Percentiles rank a stretch among this genome's conserved stretches.
phyloP scores from a whole-genome alignment of 1,140 invertebrate genomes.

The Drosophila pseudoobscura region DNA sequence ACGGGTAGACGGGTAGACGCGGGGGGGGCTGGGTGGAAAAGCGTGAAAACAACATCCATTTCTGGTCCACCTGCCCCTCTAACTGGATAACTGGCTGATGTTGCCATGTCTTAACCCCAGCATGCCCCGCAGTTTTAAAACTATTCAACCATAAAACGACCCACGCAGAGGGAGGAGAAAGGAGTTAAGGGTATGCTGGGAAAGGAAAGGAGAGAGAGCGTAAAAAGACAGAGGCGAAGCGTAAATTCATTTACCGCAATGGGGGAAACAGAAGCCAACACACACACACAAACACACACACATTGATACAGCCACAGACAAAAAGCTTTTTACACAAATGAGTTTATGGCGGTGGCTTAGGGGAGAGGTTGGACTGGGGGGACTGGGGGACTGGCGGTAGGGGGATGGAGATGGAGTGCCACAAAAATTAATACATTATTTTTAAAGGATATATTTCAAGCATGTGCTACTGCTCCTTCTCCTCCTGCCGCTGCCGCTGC shows the following conservation, averaged over 20 bases:
- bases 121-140: conserved; percentile 55
- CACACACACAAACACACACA: conserved; percentile 9
- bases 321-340: conserved; percentile 81
- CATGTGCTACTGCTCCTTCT: conserved; percentile 20
- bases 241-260: conserved; percentile 76
- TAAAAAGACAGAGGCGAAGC: conserved; percentile 48
- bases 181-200: too few relatives aligned
- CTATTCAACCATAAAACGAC: conserved; percentile 78
- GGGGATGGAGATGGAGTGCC: conserved; percentile 28
- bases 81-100: conserved; percentile 3
- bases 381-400: background rate
- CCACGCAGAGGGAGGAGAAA: conserved; percentile 16
- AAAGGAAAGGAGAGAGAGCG: background rate
- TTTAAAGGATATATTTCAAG: conserved; percentile 80
- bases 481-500: background rate
- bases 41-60: conserved; percentile 25
- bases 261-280: conserved; percentile 23
- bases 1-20: too few relatives aligned
- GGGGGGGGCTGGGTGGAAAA: background rate
- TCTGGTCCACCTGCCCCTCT: conserved; percentile 47
- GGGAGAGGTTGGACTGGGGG: background rate
- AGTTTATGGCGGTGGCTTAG: conserved; percentile 60
- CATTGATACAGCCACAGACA: conserved; percentile 24
- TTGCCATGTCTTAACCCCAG: conserved; percentile 38
- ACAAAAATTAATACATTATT: conserved; percentile 81